Base-by-base conservation (phyloP, 1,140 invertebrate genomes). In the Drosophila azteca region DNA sequence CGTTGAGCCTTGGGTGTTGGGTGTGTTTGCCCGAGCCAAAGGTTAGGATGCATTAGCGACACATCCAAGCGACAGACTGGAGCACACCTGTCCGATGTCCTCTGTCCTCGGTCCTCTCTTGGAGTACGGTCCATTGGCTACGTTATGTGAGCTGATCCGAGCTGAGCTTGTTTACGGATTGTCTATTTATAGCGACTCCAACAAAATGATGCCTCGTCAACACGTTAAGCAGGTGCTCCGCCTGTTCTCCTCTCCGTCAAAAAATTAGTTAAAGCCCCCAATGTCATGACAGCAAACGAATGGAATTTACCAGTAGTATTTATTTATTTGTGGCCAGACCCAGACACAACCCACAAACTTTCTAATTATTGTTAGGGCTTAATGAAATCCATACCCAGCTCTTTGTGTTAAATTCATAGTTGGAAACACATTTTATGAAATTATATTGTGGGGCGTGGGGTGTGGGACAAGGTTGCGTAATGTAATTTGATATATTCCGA, bases 311-410 rank as follows among this genome's bases (percentile, higher is more conserved):
- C 3, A 39, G 35, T 39, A 39, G 35, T 13, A 39, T 51, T 73
- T 22, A 39, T 51, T 73, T 22, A 13, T 69, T 9, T 15, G 64
- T 11, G 62, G 53, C 61, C 48, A 29, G 49, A 41, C 24, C 44
- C 41, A 45, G 45, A 20, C 49, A 24, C 41, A 43, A 54, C 17
- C 61, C 48, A 6, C 78, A 77, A 84, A 85, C 62, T 82, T 87
- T 71, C 48, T 78, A 82, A 82, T 82, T 78, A 71, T 66, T 77
- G 85, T 85, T 85, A 80, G 62, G 26, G 58, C 63, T 44, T 35
- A 44, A 45, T 76, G 57, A 79, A 77, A 67, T 68, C 63, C 49
- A 59, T 46, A 31, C 43, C 51, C n/a, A 35, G 39, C 9, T 31
- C 22, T 22, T 22, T 17, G 17, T 53, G 45, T 49, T 13, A 50